Evolutionary conservation across 2,113 vertebrate species (phyloP).

Genomic region (Nanorana parkeri): DNA sequence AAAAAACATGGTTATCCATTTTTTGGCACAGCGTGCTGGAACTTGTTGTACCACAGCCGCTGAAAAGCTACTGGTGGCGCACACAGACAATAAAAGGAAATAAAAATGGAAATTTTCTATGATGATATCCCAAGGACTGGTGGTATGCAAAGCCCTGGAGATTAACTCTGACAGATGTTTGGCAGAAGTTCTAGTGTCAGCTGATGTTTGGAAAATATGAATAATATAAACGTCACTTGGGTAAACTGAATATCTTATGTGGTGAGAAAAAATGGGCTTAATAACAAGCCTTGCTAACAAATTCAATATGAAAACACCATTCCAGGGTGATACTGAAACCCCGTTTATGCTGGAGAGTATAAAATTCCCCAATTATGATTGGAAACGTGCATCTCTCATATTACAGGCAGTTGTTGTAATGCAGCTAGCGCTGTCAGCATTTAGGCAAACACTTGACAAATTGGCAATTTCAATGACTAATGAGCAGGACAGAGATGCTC

Average conservation of each 20-base stretch:
- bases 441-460: conserved; percentile 49
- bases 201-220: conserved; percentile 51
- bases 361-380: conserved; percentile 24
- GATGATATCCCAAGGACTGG: conserved; percentile 11
- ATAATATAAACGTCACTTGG: conserved; percentile 42
- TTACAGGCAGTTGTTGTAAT: conserved; percentile 28
- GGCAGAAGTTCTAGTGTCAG: conserved; percentile 14
- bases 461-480: conserved; percentile 47
- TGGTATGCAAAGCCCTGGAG: conserved; percentile 6
- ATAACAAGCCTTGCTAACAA: conserved; percentile 41
- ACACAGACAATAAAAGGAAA: conserved; percentile 5
- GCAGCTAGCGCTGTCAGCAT: conserved; percentile 22
- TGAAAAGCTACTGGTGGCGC: background rate
- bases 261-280: conserved; percentile 36
- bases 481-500: conserved; percentile 22
- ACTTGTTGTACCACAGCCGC: background rate
- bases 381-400: conserved; percentile 16
- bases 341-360: conserved; percentile 16
- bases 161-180: conserved; percentile 33
- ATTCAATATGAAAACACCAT: conserved; percentile 43
- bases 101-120: conserved; percentile 6
- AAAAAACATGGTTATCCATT: too few species aligned
- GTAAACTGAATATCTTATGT: conserved; percentile 30
- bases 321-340: conserved; percentile 30
- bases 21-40: too few species aligned